phyloP scores from a whole-genome alignment of 1,140 invertebrate species.

The Halictus rubicundus region DNA sequence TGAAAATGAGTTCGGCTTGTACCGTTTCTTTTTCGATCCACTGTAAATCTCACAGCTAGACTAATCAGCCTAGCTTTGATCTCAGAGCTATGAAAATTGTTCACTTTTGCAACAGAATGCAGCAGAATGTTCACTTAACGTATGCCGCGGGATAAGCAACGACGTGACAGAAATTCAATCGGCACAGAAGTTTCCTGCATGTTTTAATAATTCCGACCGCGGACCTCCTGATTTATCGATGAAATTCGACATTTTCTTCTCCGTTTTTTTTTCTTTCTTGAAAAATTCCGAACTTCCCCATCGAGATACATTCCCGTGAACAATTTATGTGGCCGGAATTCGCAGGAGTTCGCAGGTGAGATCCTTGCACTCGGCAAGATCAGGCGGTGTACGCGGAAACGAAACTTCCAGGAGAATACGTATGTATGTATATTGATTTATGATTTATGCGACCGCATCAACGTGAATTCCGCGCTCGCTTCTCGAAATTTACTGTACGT shows the following conservation, averaged over 20 bases:
- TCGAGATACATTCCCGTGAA: slow-evolving; percentile 23
- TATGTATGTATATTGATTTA: slow-evolving; percentile 28
- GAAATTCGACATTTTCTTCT: slow-evolving; percentile 11
- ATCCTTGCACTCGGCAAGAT: background rate
- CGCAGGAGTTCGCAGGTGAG: slow-evolving; percentile 38
- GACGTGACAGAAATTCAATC: slow-evolving; percentile 17
- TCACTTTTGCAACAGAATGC: too few relatives aligned
- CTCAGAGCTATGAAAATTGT: too few relatives aligned
- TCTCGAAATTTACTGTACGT: background rate
- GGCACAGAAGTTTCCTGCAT: background rate
- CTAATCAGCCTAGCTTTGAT: too few relatives aligned
- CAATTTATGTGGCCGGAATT: slow-evolving; percentile 41
- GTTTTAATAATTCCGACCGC: slow-evolving; percentile 22
- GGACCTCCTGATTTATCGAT: slow-evolving; percentile 19
- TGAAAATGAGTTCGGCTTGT: too few relatives aligned
- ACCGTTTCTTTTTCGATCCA: too few relatives aligned
- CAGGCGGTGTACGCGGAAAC: slow-evolving; percentile 4
- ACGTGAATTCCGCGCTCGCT: background rate
- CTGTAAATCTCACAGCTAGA: too few relatives aligned
- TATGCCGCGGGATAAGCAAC: background rate
- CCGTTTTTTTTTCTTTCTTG: background rate
- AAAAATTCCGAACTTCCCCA: slow-evolving; percentile 26
- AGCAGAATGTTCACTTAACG: too few relatives aligned
- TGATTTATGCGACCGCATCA: slow-evolving; percentile 25
- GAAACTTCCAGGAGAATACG: slow-evolving; percentile 5